Base-by-base conservation (phyloP, 2,888 invertebrate species). In the Cataglyphis cursor region DNA sequence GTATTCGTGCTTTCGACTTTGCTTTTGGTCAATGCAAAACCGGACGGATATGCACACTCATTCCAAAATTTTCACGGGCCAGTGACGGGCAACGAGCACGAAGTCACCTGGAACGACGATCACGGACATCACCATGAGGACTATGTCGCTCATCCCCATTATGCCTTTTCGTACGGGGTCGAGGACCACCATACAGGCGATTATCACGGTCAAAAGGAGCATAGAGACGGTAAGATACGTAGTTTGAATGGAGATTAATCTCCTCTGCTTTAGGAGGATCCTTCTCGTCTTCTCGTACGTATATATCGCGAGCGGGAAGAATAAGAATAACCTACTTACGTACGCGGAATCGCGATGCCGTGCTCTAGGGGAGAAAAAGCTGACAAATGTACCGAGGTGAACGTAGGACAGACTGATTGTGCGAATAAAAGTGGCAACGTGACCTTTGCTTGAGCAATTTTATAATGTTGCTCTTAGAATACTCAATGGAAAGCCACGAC, bases 161-260 rank as follows among this genome's bases (percentile, higher is more conserved):
- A 94, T 87, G 92, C 93, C 81, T 94, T 93, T 85, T 92, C 94
- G 38, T 94, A 94, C 84, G 94, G 94, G 0, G 93, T 94, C 41
- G 91, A 94, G 73, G 94, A 94, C 86, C 93, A 92, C 84, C 92
- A 94, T 70, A 95, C 95, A 41, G 95, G 95, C 24, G 95, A 95
- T 89, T 93, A 93, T 80, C 95, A 95, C 85, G 94, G 94, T 0
- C 95, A 95, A 85, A 95, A 95, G 87, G 95, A 95, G 86, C 93
- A 94, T 81, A 92, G 95, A 35, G 95, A 95, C 81, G 95, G 95
- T 94, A 86, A 92, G 90, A 68, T 4, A 31, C 65, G 6, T 75
- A 78, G 81, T 70, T 38, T 62, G 75, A 64, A 51, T 21, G 68
- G 54, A 82, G 48, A 84, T 85, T 83, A 82, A 89, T 89, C 81